Conservation (phyloP, 2,888 invertebrate species). For the Caenorhabditis wallacei region DNA sequence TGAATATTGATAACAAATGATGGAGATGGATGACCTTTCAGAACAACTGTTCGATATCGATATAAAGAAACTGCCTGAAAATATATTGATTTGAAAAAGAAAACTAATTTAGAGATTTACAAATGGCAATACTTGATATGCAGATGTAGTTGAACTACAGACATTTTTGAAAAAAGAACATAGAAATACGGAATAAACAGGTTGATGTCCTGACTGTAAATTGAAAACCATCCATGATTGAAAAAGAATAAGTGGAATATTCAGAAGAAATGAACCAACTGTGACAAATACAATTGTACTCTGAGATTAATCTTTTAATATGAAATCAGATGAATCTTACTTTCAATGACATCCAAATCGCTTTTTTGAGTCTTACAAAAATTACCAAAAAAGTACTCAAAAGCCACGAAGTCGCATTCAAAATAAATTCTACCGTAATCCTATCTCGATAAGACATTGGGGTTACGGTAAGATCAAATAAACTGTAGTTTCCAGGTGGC, state of each 20-base stretch:
- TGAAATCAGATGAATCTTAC: background rate
- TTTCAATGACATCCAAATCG: conserved; percentile 58
- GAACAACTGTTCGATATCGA: conserved; percentile 60
- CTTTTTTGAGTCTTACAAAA: conserved; percentile 38
- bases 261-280: conserved; percentile 52
- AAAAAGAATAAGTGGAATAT: conserved; percentile 51
- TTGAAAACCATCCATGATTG: conserved; percentile 65
- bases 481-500: conserved; percentile 23
- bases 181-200: conserved; percentile 43
- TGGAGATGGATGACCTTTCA: conserved; percentile 47
- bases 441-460: conserved; percentile 59
- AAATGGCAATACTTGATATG: conserved; percentile 60
- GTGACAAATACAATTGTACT: conserved; percentile 63
- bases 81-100: background rate
- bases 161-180: conserved; percentile 61
- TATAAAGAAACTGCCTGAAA: conserved; percentile 62
- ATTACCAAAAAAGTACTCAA: conserved; percentile 46
- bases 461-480: conserved; percentile 50
- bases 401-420: conserved; percentile 53
- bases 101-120: conserved; percentile 11
- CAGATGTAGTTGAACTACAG: conserved; percentile 58
- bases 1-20: conserved; percentile 49
- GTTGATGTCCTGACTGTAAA: conserved; percentile 46
- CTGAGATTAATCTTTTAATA: conserved; percentile 10
- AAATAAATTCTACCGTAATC: conserved; percentile 59